Conservation (phyloP, 2,888 invertebrate genomes). For the Tanytarsus gracilentus region DNA sequence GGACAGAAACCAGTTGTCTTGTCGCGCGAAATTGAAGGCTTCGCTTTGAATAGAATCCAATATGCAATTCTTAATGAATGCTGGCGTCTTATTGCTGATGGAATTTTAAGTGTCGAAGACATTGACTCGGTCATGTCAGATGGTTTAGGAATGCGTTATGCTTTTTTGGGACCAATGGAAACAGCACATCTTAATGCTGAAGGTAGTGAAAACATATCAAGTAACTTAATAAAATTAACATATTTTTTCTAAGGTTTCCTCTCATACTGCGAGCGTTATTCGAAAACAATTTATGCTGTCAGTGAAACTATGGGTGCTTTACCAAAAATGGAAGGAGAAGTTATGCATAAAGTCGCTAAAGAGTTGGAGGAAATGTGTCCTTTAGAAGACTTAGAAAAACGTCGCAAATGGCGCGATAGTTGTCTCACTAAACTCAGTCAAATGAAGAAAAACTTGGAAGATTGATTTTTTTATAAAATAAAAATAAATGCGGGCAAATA, state of each 20-base stretch:
- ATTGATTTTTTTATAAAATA: slow-evolving; percentile 30
- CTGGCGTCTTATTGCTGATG: slow-evolving; percentile 78
- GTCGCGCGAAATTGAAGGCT: slow-evolving; percentile 80
- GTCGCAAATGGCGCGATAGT: slow-evolving; percentile 74
- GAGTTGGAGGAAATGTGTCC: slow-evolving; percentile 68
- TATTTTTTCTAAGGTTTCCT: slow-evolving; percentile 32
- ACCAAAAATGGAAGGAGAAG: slow-evolving; percentile 62
- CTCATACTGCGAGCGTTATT: slow-evolving; percentile 54
- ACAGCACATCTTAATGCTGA: slow-evolving; percentile 92
- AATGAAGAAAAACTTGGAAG: slow-evolving; percentile 63
- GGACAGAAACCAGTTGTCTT: slow-evolving; percentile 87
- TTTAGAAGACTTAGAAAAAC: slow-evolving; percentile 58
- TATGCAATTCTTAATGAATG: slow-evolving; percentile 89
- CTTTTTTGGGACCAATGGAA: slow-evolving; percentile 89
- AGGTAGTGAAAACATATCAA: slow-evolving; percentile 48
- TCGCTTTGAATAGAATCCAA: slow-evolving; percentile 88
- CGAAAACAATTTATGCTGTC: slow-evolving; percentile 51
- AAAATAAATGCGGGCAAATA: neutral
- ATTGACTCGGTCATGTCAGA: slow-evolving; percentile 89
- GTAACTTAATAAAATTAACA: neutral
- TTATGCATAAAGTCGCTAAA: slow-evolving; percentile 56
- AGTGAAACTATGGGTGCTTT: slow-evolving; percentile 66
- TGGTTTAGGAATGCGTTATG: slow-evolving; percentile 90
- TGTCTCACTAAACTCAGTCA: slow-evolving; percentile 70
- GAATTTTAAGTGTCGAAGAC: slow-evolving; percentile 77